These are phyloP conservation scores for Hyles lineata DNA, from an alignment of 2,888 invertebrate genomes.

Conservation along the genomic window DNA sequence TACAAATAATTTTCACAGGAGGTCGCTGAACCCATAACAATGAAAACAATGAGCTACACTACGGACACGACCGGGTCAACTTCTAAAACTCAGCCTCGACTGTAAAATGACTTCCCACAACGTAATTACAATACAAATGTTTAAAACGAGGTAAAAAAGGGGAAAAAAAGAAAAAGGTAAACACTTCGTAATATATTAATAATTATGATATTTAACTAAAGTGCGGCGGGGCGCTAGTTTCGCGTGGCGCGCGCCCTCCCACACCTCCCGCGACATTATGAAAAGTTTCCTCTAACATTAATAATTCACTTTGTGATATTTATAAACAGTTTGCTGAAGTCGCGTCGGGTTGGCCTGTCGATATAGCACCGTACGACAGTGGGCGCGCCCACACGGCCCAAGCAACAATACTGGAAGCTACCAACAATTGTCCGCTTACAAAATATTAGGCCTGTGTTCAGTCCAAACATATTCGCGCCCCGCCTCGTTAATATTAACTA, in stretches of 20 bases:
- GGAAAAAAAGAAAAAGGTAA: constrained; percentile 66
- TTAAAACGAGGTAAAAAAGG: constrained; percentile 75
- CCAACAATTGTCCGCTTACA: constrained; percentile 39
- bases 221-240: constrained; percentile 55
- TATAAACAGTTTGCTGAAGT: background rate
- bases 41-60: constrained; percentile 72
- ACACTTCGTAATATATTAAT: constrained; percentile 75
- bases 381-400: constrained; percentile 21
- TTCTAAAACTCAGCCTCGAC: constrained; percentile 61
- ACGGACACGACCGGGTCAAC: constrained; percentile 63
- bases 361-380: constrained; percentile 27
- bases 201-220: constrained; percentile 64
- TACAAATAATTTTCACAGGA: constrained; percentile 83
- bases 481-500: constrained; percentile 49
- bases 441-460: constrained; percentile 56
- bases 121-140: constrained; percentile 65
- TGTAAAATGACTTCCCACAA: constrained; percentile 58
- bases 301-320: constrained; percentile 12
- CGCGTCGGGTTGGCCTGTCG: background rate
- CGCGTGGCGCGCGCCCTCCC: constrained; percentile 27
- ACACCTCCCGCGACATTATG: background rate
- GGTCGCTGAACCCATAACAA: constrained; percentile 81
- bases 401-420: constrained; percentile 42
- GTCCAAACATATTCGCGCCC: constrained; percentile 48
- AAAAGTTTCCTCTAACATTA: background rate